Evolutionary conservation across 2,113 vertebrate species (phyloP), one percentile per base, ranked within the genome.

Genomic region (Heterotis niloticus): DNA sequence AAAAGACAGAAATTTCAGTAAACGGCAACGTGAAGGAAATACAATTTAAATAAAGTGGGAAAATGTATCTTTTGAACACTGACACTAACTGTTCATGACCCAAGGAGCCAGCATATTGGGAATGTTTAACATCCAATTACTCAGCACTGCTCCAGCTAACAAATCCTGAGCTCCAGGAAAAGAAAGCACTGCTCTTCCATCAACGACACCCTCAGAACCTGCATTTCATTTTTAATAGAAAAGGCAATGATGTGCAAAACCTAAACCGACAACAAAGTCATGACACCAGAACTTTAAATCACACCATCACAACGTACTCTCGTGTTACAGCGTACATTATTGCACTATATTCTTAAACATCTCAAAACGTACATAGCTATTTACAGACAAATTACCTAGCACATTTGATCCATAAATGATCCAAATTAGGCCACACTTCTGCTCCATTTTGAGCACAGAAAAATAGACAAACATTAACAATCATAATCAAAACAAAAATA

Each of bases 241-340:
- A 52, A 51, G 28, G 34, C 34, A 70, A 70, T 20, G 20, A 56
- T 56, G 24, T 29, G 16, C 0, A 59, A 24, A 74, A 74, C 5
- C 23, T 14, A 72, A 72, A 23, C 52, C 44, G 13, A 56, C 75
- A 64, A n/a, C 12, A 44, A 76, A n/a, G 26, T 34, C 14, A 16
- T 64, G 23, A 64, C 29, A 52, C 14, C n/a, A 24, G 10, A 52
- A 54, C 24, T 17, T 14, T 26, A 66, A 51, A 23, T 24, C 18
- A n/a, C 26, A 23, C 13, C 11, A 56, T 7, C n/a, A 67, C 64
- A 77, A 77, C 56, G 5, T 65, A 44, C 44, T 10, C 20, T 14
- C 51, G 51, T 51, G 34, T 76, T 23, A 76, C 44, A n/a, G 62
- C 75, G 44, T 26, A 76, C 60, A 52, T 23, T 44, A 44, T 44